phyloP scores from a whole-genome alignment of 2,113 vertebrate genomes.

The Lophochroa leadbeateri region DNA sequence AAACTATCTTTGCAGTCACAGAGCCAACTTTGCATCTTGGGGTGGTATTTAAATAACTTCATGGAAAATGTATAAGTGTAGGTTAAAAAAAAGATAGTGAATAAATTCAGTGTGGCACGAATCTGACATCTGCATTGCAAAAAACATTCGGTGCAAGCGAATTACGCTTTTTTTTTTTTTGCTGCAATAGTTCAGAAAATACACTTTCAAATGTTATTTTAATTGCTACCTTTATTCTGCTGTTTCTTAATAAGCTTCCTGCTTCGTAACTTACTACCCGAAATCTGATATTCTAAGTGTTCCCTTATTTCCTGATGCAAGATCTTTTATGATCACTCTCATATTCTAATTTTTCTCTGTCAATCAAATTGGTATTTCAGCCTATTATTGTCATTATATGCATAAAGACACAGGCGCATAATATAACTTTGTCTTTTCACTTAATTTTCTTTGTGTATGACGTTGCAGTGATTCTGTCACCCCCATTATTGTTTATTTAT shows the following conservation, averaged over 20 bases:
- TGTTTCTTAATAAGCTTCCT: constrained; percentile 17
- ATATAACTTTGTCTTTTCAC: not conserved
- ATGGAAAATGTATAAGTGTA: constrained; percentile 53
- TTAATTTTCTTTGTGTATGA: not conserved
- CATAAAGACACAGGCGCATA: not conserved
- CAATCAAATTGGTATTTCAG: constrained; percentile 3
- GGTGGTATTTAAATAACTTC: constrained; percentile 57
- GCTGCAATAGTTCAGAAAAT: not conserved
- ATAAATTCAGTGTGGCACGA: constrained; percentile 64
- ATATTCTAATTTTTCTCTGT: constrained; percentile 4
- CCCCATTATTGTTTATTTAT: not conserved
- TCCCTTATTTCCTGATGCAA: not conserved
- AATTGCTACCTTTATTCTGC: constrained; percentile 32
- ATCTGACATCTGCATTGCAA: constrained; percentile 59
- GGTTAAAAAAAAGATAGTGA: not conserved
- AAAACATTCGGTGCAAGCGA: constrained; percentile 37
- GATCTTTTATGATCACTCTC: not conserved
- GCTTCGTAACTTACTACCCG: constrained; percentile 10
- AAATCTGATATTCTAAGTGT: not conserved
- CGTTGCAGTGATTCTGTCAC: not conserved
- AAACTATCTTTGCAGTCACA: not conserved
- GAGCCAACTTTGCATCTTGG: constrained; percentile 33
- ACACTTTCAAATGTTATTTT: constrained; percentile 30
- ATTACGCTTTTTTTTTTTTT: not conserved
- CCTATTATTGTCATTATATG: not conserved